A percentile compares a stretch with the other conserved stretches of the same genome.
Conservation (phyloP, 2,888 invertebrate species). For the Erpobdella octoculata region DNA sequence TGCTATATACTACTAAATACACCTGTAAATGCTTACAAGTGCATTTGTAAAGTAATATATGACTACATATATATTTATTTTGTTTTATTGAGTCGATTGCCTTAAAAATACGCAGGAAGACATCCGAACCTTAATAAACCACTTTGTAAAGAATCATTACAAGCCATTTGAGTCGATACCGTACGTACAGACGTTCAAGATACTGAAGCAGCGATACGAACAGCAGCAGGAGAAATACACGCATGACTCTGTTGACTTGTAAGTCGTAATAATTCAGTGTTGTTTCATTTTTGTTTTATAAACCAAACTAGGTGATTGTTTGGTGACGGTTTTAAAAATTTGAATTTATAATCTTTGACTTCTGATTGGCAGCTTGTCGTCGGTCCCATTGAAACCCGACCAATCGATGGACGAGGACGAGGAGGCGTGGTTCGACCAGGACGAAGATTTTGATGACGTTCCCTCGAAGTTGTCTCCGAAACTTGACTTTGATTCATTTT, state of each 20-base stretch:
- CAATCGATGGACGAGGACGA: conserved; percentile 77
- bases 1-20: too few species aligned
- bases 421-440: conserved; percentile 97
- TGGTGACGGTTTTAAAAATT: background rate
- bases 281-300: too few species aligned
- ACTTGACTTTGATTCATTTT: conserved; percentile 4
- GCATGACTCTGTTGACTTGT: conserved; percentile 7
- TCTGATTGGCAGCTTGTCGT: conserved; percentile 14
- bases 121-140: conserved; percentile 59
- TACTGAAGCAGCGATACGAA: conserved; percentile 61
- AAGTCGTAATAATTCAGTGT: background rate
- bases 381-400: conserved; percentile 14
- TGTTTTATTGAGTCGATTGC: too few species aligned
- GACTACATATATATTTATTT: too few species aligned
- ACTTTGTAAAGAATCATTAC: conserved; percentile 91
- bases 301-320: too few species aligned
- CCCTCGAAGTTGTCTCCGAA: conserved; percentile 36
- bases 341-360: conserved; percentile 11
- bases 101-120: conserved; percentile 53
- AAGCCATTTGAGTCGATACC: conserved; percentile 86
- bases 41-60: too few species aligned
- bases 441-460: conserved; percentile 54
- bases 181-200: conserved; percentile 96
- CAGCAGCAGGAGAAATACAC: conserved; percentile 46
- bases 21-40: too few species aligned